Percentiles rank a stretch among this genome's conserved stretches.
Conservation (phyloP, 2,888 invertebrate genomes). For the Euphydryas editha region DNA sequence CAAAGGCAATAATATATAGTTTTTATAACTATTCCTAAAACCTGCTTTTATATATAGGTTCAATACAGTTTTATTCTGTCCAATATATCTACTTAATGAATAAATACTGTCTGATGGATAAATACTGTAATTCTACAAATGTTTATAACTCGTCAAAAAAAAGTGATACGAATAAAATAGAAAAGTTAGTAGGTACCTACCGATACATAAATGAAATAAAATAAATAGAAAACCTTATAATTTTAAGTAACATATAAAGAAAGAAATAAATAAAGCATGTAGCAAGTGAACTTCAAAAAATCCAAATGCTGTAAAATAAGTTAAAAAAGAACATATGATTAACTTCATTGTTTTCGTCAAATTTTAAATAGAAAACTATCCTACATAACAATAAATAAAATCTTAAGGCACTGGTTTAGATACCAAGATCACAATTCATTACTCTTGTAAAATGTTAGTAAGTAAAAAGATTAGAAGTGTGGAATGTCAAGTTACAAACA, state of each 20-base stretch:
- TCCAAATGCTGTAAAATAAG: constrained; percentile 49
- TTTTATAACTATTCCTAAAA: constrained; percentile 9
- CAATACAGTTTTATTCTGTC: not conserved
- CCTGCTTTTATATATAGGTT: not conserved
- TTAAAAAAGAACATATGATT: constrained; percentile 60
- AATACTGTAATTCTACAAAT: constrained; percentile 8
- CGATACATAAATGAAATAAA: constrained; percentile 26
- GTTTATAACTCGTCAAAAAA: constrained; percentile 7
- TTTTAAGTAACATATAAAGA: constrained; percentile 39
- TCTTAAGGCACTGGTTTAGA: constrained; percentile 81
- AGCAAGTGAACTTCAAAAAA: constrained; percentile 46
- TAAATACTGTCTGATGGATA: constrained; percentile 13
- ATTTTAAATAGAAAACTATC: constrained; percentile 76
- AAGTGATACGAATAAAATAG: not conserved
- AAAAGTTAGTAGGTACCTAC: constrained; percentile 16
- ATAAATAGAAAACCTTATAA: constrained; percentile 50
- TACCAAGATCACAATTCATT: constrained; percentile 80
- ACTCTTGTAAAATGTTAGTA: constrained; percentile 57
- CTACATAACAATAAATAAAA: constrained; percentile 82
- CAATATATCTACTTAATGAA: not conserved
- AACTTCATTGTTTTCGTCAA: constrained; percentile 71
- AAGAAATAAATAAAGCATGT: constrained; percentile 64
- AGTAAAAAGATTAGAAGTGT: constrained; percentile 65
- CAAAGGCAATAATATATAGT: constrained; percentile 18
- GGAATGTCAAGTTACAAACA: constrained; percentile 74